These are phyloP conservation scores for Vireo griseus DNA, from an alignment of 2,797 vertebrate species.

Conservation along the genomic window DNA sequence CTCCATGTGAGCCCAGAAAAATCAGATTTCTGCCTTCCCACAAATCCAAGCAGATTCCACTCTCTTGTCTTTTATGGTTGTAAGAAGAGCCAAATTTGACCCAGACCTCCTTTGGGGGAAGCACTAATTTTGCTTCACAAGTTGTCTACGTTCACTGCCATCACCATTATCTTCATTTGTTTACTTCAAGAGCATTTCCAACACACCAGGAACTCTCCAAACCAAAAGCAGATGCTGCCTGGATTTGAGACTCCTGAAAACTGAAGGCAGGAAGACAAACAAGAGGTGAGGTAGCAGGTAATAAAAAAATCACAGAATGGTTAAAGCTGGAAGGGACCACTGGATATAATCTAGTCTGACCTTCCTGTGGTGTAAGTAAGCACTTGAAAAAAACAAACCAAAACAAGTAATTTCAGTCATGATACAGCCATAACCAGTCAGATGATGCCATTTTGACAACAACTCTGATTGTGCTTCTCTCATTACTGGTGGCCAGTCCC, in stretches of 20 bases:
- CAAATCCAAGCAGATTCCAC: neutral
- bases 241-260: neutral
- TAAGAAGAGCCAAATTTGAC: conserved; percentile 6
- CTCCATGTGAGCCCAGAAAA: neutral
- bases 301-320: neutral
- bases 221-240: neutral
- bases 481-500: neutral
- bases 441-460: neutral
- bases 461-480: neutral
- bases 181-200: neutral
- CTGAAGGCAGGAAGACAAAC: neutral
- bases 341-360: neutral
- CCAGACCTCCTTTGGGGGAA: neutral
- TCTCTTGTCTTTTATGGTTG: neutral
- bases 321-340: neutral
- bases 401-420: neutral
- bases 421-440: neutral
- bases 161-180: neutral
- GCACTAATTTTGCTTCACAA: neutral
- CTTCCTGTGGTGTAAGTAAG: neutral
- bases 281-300: neutral
- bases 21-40: neutral
- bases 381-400: neutral
- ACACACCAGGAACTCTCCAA: neutral
- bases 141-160: neutral